A percentile compares a stretch with the other conserved stretches of the same genome.
phyloP scores from a whole-genome alignment of 2,113 vertebrate species.

The Alligator sinensis region DNA sequence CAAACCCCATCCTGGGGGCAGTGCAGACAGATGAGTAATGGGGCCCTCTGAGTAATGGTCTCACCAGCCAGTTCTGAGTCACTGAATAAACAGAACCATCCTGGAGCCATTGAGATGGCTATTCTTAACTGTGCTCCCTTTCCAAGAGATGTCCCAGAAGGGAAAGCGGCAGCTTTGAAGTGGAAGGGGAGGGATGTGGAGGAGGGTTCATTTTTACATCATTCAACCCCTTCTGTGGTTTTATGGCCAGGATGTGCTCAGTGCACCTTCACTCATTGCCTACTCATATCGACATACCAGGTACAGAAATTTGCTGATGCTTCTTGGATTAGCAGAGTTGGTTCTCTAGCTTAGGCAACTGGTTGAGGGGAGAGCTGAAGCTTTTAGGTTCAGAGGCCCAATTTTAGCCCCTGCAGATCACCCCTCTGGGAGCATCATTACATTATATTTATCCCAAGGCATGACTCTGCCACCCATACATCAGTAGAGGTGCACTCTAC shows the following conservation, averaged over 20 bases:
- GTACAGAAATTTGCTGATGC: neutral
- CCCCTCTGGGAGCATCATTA: neutral
- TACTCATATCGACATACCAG: neutral
- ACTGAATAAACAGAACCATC: conserved; percentile 63
- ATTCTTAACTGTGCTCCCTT: conserved; percentile 10
- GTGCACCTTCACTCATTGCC: neutral
- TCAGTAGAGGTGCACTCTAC: neutral
- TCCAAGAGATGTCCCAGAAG: conserved; percentile 28
- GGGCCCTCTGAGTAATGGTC: conserved; percentile 54
- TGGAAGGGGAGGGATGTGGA: conserved; percentile 27
- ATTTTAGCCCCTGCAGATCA: neutral
- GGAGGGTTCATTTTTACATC: neutral
- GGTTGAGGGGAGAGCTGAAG: neutral
- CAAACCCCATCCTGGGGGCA: conserved; percentile 53
- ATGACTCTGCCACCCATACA: neutral
- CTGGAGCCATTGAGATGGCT: conserved; percentile 59
- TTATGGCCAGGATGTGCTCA: neutral
- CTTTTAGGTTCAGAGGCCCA: neutral
- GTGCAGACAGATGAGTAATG: conserved; percentile 68
- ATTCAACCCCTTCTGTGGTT: neutral
- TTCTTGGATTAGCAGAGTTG: neutral
- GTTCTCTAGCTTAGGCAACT: neutral
- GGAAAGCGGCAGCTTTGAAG: conserved; percentile 45
- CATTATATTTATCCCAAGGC: neutral
- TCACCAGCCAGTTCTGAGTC: conserved; percentile 68